A percentile compares a stretch with the other conserved stretches of the same genome.
Evolutionary conservation across 2,797 vertebrate species (phyloP).

Genomic region (Catamblyrhynchus diadema): DNA sequence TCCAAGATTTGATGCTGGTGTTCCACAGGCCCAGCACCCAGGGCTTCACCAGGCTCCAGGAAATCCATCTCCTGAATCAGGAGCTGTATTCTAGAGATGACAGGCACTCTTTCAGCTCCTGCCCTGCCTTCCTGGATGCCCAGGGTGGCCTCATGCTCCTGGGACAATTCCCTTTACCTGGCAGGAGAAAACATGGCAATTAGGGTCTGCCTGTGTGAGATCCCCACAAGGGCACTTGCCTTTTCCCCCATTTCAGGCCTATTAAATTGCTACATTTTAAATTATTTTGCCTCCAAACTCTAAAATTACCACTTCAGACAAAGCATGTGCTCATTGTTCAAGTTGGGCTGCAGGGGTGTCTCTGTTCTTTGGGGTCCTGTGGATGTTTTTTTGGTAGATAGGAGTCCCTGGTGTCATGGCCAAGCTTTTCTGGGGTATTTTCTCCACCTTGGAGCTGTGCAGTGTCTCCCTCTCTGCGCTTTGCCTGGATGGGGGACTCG

Average conservation of each 20-base stretch:
- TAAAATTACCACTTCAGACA: not conserved
- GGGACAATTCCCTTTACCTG: fast-evolving
- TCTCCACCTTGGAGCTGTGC: not conserved
- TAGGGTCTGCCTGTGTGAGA: fast-evolving
- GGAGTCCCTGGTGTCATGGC: not conserved
- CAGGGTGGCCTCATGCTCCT: not conserved
- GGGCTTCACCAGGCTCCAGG: not conserved
- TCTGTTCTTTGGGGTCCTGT: not conserved
- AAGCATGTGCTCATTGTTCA: fast-evolving
- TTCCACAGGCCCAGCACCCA: not conserved
- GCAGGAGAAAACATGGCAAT: fast-evolving
- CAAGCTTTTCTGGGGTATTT: not conserved
- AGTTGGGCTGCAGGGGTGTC: not conserved
- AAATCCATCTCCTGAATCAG: not conserved
- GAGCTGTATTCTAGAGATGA: not conserved
- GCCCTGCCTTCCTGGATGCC: not conserved
- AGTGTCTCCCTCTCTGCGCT: fast-evolving
- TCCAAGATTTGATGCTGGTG: fast-evolving
- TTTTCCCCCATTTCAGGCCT: not conserved
- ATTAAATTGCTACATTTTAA: not conserved
- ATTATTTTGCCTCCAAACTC: not conserved
- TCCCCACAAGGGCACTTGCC: not conserved
- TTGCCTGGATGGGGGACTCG: fast-evolving
- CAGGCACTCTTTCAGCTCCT: not conserved
- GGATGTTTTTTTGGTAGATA: not conserved